phyloP scores from a whole-genome alignment of 2,797 vertebrate species.

The Crax fasciolata region DNA sequence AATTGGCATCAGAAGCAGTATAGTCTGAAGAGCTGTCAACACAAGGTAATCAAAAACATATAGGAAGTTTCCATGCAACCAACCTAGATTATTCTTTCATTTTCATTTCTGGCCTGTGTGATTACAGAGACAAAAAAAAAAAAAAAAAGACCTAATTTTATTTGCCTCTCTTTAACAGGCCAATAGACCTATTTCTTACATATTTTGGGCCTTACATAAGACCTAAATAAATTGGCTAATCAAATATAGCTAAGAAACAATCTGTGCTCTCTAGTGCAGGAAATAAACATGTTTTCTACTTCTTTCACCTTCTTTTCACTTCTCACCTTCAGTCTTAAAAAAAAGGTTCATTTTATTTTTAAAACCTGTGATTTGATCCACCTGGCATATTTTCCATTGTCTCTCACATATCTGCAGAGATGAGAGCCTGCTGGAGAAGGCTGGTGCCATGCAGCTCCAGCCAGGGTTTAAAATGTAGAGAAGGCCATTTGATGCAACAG shows the following conservation, averaged over 20 bases:
- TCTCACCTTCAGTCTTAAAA: background rate
- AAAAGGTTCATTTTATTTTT: background rate
- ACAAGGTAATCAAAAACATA: slow-evolving; percentile 7
- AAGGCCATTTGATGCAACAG: background rate
- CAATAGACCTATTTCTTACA: too few relatives aligned
- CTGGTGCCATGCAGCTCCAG: background rate
- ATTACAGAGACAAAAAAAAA: background rate
- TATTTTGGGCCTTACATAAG: background rate
- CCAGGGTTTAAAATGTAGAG: background rate
- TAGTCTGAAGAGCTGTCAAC: background rate
- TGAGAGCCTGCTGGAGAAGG: background rate
- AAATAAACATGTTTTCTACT: background rate
- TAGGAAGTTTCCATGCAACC: background rate
- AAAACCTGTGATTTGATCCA: background rate
- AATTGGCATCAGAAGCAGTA: background rate
- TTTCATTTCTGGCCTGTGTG: background rate
- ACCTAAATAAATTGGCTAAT: background rate
- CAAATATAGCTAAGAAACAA: background rate
- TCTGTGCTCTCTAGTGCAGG: background rate
- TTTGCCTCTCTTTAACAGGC: background rate
- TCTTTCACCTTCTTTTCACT: background rate
- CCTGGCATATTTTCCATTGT: background rate
- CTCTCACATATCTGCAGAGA: background rate
- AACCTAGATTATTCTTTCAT: background rate
- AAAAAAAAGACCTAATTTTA: background rate